These are phyloP conservation scores for Apis laboriosa DNA, from an alignment of 1,140 invertebrate genomes.

Conservation along the genomic window DNA sequence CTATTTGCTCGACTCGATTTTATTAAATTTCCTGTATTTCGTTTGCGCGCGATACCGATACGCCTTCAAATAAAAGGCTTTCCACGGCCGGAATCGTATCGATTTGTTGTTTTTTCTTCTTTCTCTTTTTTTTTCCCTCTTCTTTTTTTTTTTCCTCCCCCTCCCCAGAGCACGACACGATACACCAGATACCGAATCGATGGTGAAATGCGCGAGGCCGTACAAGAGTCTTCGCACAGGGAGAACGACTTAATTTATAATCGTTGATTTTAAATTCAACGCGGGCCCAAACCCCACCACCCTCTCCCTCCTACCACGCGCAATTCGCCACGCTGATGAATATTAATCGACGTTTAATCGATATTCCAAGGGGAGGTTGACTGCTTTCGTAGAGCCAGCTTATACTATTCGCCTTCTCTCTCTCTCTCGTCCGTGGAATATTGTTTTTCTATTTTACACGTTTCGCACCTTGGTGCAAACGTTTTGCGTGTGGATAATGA, in stretches of 20 bases:
- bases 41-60: not conserved
- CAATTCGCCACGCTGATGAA: slow-evolving; percentile 33
- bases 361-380: slow-evolving; percentile 19
- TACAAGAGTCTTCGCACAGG: not conserved
- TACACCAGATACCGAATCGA: not conserved
- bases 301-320: not conserved
- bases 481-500: slow-evolving; percentile 2
- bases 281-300: not conserved
- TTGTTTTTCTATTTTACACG: not conserved
- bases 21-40: not conserved
- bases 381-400: slow-evolving; percentile 14
- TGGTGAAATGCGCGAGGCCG: not conserved
- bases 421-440: not conserved
- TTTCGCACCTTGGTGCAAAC: not conserved
- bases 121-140: not conserved
- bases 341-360: slow-evolving; percentile 51
- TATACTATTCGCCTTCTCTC: slow-evolving; percentile 24
- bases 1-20: not conserved
- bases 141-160: not conserved
- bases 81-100: not conserved
- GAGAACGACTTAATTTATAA: slow-evolving; percentile 40
- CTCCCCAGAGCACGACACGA: no score
- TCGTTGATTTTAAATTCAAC: slow-evolving; percentile 43
- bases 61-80: not conserved
- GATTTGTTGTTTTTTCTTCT: not conserved